A percentile compares a stretch with the other conserved stretches of the same genome.
Conservation (phyloP, 2,888 invertebrate genomes). For the Euproctis similis region DNA sequence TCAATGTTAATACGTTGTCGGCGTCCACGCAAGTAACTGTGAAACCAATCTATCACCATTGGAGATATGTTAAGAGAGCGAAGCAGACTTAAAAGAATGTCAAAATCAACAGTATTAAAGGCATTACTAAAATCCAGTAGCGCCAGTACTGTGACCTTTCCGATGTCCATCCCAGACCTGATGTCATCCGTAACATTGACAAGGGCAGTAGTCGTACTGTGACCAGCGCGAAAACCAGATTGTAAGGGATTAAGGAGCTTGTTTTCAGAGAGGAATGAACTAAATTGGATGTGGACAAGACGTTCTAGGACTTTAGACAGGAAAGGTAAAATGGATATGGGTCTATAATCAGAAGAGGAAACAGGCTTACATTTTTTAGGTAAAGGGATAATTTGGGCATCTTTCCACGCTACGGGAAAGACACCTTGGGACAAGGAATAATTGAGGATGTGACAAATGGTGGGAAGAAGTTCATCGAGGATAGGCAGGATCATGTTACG, state of each 20-base stretch:
- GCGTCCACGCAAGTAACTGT: neutral
- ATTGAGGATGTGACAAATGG: too few species aligned
- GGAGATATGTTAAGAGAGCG: neutral
- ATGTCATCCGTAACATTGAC: constrained; percentile 1
- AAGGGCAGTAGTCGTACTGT: neutral
- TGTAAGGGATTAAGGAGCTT: neutral
- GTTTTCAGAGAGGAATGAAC: neutral
- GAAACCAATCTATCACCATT: neutral
- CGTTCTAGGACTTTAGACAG: neutral
- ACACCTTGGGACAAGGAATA: too few species aligned
- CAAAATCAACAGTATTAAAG: neutral
- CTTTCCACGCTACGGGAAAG: too few species aligned
- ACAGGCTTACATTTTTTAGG: too few species aligned
- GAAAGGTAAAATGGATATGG: too few species aligned
- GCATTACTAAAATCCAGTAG: neutral
- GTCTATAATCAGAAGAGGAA: too few species aligned
- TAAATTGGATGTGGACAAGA: neutral
- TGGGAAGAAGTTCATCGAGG: too few species aligned
- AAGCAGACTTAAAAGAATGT: neutral
- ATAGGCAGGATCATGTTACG: too few species aligned
- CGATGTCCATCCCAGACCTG: neutral
- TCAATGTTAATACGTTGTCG: neutral
- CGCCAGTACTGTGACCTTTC: neutral
- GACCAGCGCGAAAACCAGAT: neutral
- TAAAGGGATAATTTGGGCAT: too few species aligned